These are phyloP conservation scores for Pogonomyrmex californicus DNA, from an alignment of 1,140 invertebrate genomes.

Conservation along the genomic window DNA sequence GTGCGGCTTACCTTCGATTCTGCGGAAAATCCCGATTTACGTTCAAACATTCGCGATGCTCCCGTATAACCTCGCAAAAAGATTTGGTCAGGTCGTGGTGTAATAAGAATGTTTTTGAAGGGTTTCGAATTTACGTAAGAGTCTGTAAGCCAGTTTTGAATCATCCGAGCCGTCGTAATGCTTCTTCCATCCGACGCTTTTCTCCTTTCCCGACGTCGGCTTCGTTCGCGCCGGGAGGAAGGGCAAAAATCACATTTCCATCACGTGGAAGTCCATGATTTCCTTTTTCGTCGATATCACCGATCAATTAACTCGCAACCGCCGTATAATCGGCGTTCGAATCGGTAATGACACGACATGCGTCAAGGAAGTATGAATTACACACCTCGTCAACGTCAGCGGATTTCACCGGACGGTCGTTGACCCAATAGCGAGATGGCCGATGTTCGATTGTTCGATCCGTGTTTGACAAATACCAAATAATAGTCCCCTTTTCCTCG, in stretches of 20 bases:
- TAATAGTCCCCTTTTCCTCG: not conserved
- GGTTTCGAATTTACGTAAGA: slow-evolving; percentile 37
- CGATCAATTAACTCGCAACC: slow-evolving; percentile 22
- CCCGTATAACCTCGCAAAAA: slow-evolving; percentile 1
- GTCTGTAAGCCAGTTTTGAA: slow-evolving; percentile 13
- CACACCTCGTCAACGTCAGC: slow-evolving; percentile 32
- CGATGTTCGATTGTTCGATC: slow-evolving; percentile 1
- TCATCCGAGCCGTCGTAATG: not conserved
- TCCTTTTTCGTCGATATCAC: not conserved
- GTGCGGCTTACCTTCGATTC: no score
- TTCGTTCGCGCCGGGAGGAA: not conserved
- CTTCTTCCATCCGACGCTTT: not conserved
- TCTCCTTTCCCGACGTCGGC: not conserved
- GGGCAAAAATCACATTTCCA: not conserved
- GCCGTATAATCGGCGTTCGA: not conserved
- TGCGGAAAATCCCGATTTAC: not conserved
- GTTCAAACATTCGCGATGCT: not conserved
- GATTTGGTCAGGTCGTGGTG: not conserved
- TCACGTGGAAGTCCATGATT: not conserved
- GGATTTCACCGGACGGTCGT: slow-evolving; percentile 25
- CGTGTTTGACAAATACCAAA: slow-evolving; percentile 14
- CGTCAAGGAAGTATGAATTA: slow-evolving; percentile 16
- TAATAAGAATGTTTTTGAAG: slow-evolving; percentile 11
- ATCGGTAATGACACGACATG: not conserved
- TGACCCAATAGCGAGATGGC: not conserved